A percentile compares a stretch with the other conserved stretches of the same genome.
These are phyloP conservation scores for Leptatherina wallacei DNA, from an alignment of 2,797 vertebrate species.

Conservation along the genomic window DNA sequence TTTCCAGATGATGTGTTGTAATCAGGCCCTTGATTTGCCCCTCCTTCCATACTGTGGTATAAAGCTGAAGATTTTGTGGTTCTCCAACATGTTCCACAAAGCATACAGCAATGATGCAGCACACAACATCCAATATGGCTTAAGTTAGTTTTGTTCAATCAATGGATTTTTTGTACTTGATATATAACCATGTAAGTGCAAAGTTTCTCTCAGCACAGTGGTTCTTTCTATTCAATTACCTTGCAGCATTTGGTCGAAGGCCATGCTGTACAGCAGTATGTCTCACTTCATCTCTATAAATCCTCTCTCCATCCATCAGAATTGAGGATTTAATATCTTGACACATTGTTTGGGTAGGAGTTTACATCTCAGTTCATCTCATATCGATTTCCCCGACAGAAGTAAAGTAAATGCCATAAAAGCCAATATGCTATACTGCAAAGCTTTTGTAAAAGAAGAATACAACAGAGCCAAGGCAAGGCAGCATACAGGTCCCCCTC, in stretches of 20 bases:
- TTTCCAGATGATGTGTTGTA: constrained; percentile 43
- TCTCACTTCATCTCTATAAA: constrained; percentile 43
- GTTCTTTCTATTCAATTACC: constrained; percentile 25
- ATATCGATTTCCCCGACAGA: constrained; percentile 61
- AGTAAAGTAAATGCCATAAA: constrained; percentile 54
- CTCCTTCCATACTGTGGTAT: constrained; percentile 29
- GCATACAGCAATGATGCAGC: constrained; percentile 4
- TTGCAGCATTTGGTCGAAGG: constrained; percentile 18
- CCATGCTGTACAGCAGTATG: constrained; percentile 12
- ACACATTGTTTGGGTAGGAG: constrained; percentile 49
- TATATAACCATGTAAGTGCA: background rate
- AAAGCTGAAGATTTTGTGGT: constrained; percentile 31
- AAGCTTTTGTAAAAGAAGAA: constrained; percentile 37
- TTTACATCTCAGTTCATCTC: constrained; percentile 51
- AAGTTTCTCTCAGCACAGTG: constrained; percentile 6
- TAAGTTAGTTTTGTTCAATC: background rate
- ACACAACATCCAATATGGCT: constrained; percentile 1
- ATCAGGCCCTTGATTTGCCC: constrained; percentile 35
- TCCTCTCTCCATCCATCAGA: constrained; percentile 49
- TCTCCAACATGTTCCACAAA: constrained; percentile 12
- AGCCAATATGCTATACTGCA: constrained; percentile 43
- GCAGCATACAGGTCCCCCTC: constrained; percentile 19
- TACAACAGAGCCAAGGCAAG: constrained; percentile 17
- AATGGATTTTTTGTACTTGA: constrained; percentile 10
- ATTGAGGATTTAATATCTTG: constrained; percentile 57